Conservation (phyloP, 2,888 invertebrate genomes). For the Lottia gigantea region DNA sequence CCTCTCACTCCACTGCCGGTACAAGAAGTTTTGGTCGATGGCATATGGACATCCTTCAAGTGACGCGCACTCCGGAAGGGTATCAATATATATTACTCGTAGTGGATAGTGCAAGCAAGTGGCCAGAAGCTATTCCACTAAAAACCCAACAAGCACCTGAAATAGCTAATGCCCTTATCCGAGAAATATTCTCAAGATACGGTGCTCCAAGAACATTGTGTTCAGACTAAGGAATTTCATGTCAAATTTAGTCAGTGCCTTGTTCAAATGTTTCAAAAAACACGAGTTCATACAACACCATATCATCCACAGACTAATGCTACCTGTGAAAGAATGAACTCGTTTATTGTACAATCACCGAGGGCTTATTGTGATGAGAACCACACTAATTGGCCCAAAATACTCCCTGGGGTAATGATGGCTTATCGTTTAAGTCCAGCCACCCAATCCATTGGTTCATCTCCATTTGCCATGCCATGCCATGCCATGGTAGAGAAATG, state of each 20-base stretch:
- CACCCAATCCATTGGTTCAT: constrained; percentile 12
- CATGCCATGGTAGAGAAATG: constrained; percentile 17
- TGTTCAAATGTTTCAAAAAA: constrained; percentile 15
- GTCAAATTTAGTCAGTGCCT: constrained; percentile 20
- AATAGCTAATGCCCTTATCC: constrained; percentile 14
- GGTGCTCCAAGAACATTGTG: constrained; percentile 22
- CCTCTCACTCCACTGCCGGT: constrained; percentile 23
- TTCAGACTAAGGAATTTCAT: constrained; percentile 34
- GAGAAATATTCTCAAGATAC: constrained; percentile 23
- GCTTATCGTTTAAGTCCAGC: constrained; percentile 14
- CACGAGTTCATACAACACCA: background rate
- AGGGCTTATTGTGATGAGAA: constrained; percentile 8
- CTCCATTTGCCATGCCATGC: constrained; percentile 18
- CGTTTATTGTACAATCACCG: constrained; percentile 11
- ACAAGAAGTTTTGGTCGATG: constrained; percentile 13
- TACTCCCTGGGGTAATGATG: constrained; percentile 17
- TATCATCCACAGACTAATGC: constrained; percentile 19
- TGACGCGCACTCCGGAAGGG: constrained; percentile 13
- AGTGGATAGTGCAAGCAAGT: constrained; percentile 6
- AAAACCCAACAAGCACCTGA: constrained; percentile 20
- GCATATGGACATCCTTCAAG: constrained; percentile 26
- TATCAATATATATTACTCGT: constrained; percentile 7
- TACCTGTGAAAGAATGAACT: constrained; percentile 16
- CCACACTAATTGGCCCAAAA: constrained; percentile 8
- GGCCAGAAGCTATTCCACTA: constrained; percentile 19